phyloP scores from a whole-genome alignment of 2,113 vertebrate species.

The Indri indri region DNA sequence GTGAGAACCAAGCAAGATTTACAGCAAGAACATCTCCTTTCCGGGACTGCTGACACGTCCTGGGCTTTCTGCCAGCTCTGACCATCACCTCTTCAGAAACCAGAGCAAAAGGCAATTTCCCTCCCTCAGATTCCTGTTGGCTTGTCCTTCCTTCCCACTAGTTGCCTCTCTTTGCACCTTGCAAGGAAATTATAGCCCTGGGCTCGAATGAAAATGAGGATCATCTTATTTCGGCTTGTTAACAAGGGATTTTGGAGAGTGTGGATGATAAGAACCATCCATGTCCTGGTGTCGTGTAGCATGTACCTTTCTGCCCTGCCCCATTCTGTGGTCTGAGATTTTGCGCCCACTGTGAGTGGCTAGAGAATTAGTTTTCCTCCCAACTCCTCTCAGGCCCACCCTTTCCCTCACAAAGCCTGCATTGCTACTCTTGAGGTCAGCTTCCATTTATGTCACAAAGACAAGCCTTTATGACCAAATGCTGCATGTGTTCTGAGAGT shows the following conservation, averaged over 20 bases:
- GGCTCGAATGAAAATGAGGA: not conserved
- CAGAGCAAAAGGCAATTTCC: not conserved
- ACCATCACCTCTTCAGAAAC: not conserved
- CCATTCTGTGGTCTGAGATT: not conserved
- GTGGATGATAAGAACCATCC: not conserved
- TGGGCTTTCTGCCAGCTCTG: not conserved
- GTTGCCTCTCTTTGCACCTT: not conserved
- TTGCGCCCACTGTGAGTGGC: too few relatives aligned
- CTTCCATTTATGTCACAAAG: not conserved
- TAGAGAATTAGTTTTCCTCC: not conserved
- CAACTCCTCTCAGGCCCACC: too few relatives aligned
- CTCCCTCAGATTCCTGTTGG: not conserved
- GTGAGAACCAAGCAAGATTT: not conserved
- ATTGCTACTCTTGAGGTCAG: not conserved
- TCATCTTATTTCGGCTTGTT: not conserved
- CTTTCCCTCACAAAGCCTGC: not conserved
- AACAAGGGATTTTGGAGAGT: not conserved
- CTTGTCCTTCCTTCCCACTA: not conserved
- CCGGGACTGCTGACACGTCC: accelerated
- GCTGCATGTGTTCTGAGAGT: not conserved
- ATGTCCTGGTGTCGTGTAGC: accelerated
- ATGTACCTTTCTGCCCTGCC: not conserved
- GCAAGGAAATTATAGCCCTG: not conserved
- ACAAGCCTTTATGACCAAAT: not conserved
- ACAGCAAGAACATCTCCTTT: not conserved